Percentiles rank a stretch among this genome's conserved stretches.
These are phyloP conservation scores for Leucoraja erinaceus DNA, from an alignment of 2,113 vertebrate species.

Conservation along the genomic window DNA sequence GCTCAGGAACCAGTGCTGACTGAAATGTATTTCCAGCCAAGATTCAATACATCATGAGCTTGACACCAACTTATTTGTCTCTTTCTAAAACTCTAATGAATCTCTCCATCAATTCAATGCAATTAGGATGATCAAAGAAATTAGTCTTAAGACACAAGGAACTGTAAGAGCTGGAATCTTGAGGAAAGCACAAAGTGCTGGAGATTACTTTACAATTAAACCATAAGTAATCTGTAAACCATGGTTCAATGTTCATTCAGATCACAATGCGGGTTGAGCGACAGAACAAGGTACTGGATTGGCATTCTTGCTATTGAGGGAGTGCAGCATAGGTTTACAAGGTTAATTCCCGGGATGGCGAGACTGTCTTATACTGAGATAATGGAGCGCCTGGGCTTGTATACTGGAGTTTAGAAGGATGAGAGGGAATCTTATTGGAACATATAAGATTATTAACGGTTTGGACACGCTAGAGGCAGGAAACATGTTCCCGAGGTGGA, in stretches of 20 bases:
- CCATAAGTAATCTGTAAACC: neutral
- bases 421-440: too few species aligned
- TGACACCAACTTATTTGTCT: neutral
- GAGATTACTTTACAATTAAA: neutral
- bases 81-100: neutral
- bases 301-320: too few species aligned
- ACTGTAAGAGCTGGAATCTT: too few species aligned
- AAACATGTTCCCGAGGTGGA: too few species aligned
- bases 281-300: neutral
- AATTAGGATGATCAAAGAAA: neutral
- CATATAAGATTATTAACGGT: too few species aligned
- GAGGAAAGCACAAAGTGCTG: too few species aligned
- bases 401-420: too few species aligned
- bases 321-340: too few species aligned
- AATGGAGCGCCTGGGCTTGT: too few species aligned
- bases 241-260: neutral
- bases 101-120: neutral
- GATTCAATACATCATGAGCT: neutral
- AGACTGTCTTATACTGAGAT: too few species aligned
- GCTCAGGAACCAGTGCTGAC: slow-evolving; percentile 18
- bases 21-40: slow-evolving; percentile 1
- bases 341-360: too few species aligned
- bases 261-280: neutral
- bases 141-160: neutral
- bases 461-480: too few species aligned